phyloP scores from a whole-genome alignment of 2,113 vertebrate genomes.

The Cathartes aura region DNA sequence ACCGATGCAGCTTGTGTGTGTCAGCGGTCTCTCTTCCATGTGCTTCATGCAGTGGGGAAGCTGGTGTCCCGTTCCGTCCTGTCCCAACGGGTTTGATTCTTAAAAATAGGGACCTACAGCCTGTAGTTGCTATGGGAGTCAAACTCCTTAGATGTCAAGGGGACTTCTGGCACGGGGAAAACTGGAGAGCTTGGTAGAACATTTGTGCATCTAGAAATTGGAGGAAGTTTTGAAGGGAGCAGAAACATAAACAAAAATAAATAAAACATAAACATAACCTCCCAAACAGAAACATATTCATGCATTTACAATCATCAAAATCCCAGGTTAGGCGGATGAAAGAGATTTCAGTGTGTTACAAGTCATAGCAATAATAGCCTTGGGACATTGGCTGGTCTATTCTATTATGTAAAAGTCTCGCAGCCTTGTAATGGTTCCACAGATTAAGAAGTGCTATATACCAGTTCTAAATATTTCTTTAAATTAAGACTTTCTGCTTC shows the following conservation, averaged over 20 bases:
- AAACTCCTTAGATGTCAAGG: neutral
- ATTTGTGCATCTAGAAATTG: neutral
- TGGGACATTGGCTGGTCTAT: conserved; percentile 71
- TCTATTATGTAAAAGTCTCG: conserved; percentile 68
- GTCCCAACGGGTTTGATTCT: neutral
- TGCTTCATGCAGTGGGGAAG: neutral
- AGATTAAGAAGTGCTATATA: conserved; percentile 72
- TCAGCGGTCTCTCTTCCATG: neutral
- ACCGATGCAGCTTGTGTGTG: neutral
- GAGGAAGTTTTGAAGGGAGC: conserved; percentile 28
- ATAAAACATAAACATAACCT: conserved; percentile 66
- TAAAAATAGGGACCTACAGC: neutral
- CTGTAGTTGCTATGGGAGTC: neutral
- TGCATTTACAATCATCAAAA: conserved; percentile 74
- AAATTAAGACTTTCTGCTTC: conserved; percentile 77
- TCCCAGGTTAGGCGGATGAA: conserved; percentile 76
- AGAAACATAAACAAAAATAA: conserved; percentile 65
- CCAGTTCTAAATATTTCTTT: conserved; percentile 75
- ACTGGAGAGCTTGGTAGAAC: neutral
- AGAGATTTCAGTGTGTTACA: conserved; percentile 73
- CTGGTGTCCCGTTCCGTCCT: neutral
- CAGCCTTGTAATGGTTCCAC: conserved; percentile 66
- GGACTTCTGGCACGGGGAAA: neutral
- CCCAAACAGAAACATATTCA: conserved; percentile 70
- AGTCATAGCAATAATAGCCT: conserved; percentile 75